Percentiles rank a stretch among this genome's conserved stretches.
Conservation (phyloP, 2,888 invertebrate genomes). For the Lacanobia wlatinum region DNA sequence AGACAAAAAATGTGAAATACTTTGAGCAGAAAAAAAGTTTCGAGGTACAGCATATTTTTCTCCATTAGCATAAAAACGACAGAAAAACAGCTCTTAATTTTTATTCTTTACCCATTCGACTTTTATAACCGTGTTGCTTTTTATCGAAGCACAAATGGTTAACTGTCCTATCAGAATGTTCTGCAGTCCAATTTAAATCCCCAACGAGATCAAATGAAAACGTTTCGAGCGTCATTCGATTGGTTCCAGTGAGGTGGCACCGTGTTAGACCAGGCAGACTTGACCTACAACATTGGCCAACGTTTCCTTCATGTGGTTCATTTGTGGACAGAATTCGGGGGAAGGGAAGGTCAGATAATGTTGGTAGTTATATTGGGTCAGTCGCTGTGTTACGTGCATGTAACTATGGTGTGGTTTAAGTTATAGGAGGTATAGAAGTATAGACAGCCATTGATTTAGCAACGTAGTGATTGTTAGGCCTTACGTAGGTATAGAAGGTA, state of each 20-base stretch:
- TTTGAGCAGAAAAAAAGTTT: background rate
- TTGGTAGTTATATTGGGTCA: constrained; percentile 71
- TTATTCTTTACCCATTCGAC: constrained; percentile 1
- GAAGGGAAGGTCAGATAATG: constrained; percentile 64
- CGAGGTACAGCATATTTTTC: background rate
- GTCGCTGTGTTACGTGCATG: constrained; percentile 69
- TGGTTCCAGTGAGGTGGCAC: constrained; percentile 63
- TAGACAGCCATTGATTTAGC: background rate
- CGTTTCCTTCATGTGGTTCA: constrained; percentile 57
- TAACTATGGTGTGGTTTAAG: constrained; percentile 64
- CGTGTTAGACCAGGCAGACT: constrained; percentile 63
- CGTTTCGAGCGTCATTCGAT: constrained; percentile 71
- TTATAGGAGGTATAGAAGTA: constrained; percentile 35
- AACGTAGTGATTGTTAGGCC: background rate
- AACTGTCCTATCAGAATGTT: constrained; percentile 56
- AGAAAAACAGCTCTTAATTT: background rate
- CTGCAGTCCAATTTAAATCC: constrained; percentile 70
- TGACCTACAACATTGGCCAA: constrained; percentile 62
- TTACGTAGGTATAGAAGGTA: background rate
- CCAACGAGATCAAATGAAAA: constrained; percentile 73
- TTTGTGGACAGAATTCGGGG: constrained; percentile 59
- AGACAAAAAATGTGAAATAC: background rate
- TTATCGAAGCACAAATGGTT: constrained; percentile 49
- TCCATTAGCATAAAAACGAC: background rate
- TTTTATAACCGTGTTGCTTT: constrained; percentile 30